phyloP scores from a whole-genome alignment of 2,888 invertebrate species.

The Alcis repandata region DNA sequence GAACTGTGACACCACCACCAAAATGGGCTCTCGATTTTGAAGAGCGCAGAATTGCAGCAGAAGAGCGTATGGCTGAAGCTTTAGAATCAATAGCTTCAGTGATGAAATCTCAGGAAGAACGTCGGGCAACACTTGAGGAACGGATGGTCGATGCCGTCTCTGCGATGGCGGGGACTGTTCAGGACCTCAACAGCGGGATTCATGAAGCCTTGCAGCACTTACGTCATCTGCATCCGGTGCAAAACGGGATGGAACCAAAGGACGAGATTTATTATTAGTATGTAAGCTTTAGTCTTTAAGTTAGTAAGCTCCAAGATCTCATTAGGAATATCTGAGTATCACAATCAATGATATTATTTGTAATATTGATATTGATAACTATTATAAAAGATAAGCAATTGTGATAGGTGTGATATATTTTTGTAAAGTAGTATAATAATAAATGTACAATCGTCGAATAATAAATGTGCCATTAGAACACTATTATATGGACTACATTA shows the following conservation, averaged over 20 bases:
- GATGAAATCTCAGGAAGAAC: conserved; percentile 69
- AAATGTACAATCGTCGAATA: conserved; percentile 7
- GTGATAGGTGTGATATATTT: conserved; percentile 2
- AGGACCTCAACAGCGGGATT: conserved; percentile 70
- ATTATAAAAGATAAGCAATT: background rate
- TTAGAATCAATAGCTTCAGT: conserved; percentile 69
- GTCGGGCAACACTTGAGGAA: conserved; percentile 65
- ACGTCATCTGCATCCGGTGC: conserved; percentile 56
- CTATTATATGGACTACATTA: background rate
- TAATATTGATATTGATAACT: no score
- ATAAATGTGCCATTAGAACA: conserved; percentile 27
- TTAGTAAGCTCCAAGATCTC: conserved; percentile 26
- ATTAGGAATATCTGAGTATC: background rate
- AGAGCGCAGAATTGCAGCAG: conserved; percentile 72
- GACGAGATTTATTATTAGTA: conserved; percentile 59
- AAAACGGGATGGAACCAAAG: conserved; percentile 62
- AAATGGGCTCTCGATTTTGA: conserved; percentile 77
- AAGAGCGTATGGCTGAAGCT: conserved; percentile 75
- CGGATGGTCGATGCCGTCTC: conserved; percentile 68
- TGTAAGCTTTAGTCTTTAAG: conserved; percentile 24
- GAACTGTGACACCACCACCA: conserved; percentile 67
- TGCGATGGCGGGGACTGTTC: conserved; percentile 69
- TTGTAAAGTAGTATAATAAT: conserved; percentile 13
- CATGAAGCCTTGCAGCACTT: conserved; percentile 70
- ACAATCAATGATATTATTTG: background rate